Percentiles rank a stretch among this genome's conserved stretches.
These are phyloP conservation scores for Corticium candelabrum DNA, from an alignment of 37 sponge, comb jelly and placozoan species.

Conservation along the genomic window DNA sequence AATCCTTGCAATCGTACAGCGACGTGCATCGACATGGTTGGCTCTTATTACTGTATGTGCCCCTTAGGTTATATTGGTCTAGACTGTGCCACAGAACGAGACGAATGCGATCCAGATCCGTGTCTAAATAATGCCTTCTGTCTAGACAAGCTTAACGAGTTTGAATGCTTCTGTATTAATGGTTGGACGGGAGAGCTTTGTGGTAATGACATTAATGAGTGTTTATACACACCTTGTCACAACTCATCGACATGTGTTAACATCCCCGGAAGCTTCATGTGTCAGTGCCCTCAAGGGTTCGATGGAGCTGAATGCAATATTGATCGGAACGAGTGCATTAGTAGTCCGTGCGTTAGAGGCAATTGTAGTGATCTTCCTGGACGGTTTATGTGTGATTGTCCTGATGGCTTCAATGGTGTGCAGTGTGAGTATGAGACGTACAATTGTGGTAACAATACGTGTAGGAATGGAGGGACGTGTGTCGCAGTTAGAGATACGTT, in stretches of 20 bases:
- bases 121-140: neutral
- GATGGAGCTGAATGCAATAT: constrained; percentile 1
- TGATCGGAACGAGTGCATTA: constrained; percentile 6
- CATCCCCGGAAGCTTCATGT: neutral
- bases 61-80: neutral
- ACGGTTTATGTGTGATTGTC: constrained; percentile 15
- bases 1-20: neutral
- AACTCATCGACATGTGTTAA: neutral
- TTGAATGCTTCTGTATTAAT: neutral
- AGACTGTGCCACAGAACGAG: neutral
- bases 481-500: neutral
- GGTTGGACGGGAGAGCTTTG: constrained; percentile 10
- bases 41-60: neutral
- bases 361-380: constrained; percentile 3
- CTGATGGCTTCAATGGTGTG: neutral
- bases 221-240: neutral
- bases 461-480: neutral
- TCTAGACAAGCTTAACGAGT: neutral
- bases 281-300: constrained; percentile 3
- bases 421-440: neutral
- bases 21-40: neutral
- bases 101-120: neutral
- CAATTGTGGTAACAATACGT: neutral
- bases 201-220: constrained; percentile 1
- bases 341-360: constrained; percentile 40